Percentiles rank a stretch among this genome's conserved stretches.
Conservation (phyloP, 2,113 vertebrate species). For the Baryphthengus martii region DNA sequence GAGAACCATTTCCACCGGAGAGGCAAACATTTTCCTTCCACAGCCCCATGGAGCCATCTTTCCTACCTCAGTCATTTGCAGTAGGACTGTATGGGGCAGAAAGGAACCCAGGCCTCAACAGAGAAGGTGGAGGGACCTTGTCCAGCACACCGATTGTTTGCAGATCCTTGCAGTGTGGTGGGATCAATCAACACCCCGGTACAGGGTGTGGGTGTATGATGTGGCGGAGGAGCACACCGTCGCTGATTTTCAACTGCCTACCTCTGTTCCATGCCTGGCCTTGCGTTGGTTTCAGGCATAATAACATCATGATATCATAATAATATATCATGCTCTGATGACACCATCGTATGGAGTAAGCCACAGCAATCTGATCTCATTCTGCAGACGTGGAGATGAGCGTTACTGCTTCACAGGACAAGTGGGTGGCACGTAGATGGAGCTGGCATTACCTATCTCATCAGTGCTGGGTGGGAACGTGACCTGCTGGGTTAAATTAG, state of each 20-base stretch:
- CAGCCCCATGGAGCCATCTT: background rate
- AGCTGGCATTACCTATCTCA: background rate
- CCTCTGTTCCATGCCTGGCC: background rate
- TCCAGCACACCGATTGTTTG: background rate
- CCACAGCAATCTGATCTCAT: constrained; percentile 46
- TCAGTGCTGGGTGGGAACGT: constrained; percentile 37
- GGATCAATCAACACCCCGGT: background rate
- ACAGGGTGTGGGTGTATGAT: background rate
- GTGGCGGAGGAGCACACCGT: background rate
- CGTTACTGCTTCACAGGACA: background rate
- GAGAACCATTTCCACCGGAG: background rate
- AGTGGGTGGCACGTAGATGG: background rate
- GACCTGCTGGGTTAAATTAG: constrained; percentile 35
- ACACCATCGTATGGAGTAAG: background rate
- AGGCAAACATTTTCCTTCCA: background rate
- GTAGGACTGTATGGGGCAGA: background rate
- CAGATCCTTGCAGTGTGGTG: background rate
- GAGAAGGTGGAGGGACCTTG: background rate
- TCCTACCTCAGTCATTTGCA: background rate
- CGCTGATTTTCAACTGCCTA: background rate
- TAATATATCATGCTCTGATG: background rate
- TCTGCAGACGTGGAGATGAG: background rate
- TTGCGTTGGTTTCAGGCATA: constrained; percentile 17
- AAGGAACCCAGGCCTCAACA: background rate
- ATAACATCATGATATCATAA: constrained; percentile 37